Evolutionary conservation across 1,140 invertebrate genomes (phyloP).

Genomic region (Patella vulgata): DNA sequence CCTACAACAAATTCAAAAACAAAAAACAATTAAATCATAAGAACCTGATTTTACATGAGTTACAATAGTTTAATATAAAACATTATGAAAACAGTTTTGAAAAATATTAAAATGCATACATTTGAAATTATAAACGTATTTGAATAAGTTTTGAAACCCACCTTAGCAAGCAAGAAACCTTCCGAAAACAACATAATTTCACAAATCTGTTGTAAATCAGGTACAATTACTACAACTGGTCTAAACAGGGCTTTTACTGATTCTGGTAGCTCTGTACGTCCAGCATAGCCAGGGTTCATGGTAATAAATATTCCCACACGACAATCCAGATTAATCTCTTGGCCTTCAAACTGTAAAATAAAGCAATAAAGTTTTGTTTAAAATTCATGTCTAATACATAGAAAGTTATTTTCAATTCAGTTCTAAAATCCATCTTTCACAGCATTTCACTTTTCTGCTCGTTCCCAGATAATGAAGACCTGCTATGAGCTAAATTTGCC

Average conservation of each 20-base stretch:
- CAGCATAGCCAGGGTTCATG: constrained; percentile 93
- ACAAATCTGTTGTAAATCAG: constrained; percentile 90
- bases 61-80: too few species aligned
- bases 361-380: constrained; percentile 23
- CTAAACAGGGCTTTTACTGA: constrained; percentile 90
- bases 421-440: too few species aligned
- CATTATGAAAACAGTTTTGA: too few species aligned
- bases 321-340: constrained; percentile 81
- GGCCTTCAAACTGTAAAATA: constrained; percentile 80
- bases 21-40: too few species aligned
- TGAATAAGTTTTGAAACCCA: constrained; percentile 46
- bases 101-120: too few species aligned
- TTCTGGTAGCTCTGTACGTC: constrained; percentile 88
- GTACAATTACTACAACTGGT: constrained; percentile 88
- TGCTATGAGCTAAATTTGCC: too few species aligned
- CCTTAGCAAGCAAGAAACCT: constrained; percentile 86
- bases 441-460: too few species aligned
- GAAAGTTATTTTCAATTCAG: too few species aligned
- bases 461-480: too few species aligned
- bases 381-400: too few species aligned
- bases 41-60: too few species aligned
- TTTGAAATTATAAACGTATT: background rate
- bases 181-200: constrained; percentile 91
- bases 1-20: constrained; percentile 57
- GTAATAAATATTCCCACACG: constrained; percentile 93